Evolutionary conservation across 2,797 vertebrate species (phyloP).

Genomic region (Philypnodon macrostomus): DNA sequence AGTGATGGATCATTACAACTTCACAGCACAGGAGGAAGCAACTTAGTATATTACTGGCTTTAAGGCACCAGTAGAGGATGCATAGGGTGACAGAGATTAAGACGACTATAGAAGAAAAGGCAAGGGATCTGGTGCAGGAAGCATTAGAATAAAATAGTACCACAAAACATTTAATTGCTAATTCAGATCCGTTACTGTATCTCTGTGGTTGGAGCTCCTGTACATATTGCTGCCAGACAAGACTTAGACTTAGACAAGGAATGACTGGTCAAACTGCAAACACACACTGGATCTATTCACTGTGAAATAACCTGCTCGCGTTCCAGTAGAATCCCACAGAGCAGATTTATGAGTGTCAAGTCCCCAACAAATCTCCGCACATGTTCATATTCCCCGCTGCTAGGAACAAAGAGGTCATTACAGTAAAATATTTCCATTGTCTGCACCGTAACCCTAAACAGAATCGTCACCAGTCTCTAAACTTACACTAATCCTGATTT

Average conservation of each 20-base stretch:
- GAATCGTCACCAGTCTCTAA: slow-evolving; percentile 20
- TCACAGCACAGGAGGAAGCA: slow-evolving; percentile 47
- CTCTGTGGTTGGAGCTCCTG: slow-evolving; percentile 74
- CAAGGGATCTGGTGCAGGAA: slow-evolving; percentile 59
- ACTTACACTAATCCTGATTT: slow-evolving; percentile 25
- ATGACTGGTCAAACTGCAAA: slow-evolving; percentile 50
- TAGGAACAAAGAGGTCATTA: slow-evolving; percentile 28
- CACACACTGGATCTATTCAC: slow-evolving; percentile 49
- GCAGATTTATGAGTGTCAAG: slow-evolving; percentile 50
- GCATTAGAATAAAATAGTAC: slow-evolving; percentile 56
- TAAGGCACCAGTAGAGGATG: slow-evolving; percentile 51
- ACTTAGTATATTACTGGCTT: slow-evolving; percentile 51
- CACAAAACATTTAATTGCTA: slow-evolving; percentile 74
- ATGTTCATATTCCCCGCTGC: slow-evolving; percentile 28
- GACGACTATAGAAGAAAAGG: slow-evolving; percentile 39
- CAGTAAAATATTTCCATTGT: slow-evolving; percentile 21
- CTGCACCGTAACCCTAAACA: slow-evolving; percentile 15
- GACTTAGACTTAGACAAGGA: no score
- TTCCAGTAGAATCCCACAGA: slow-evolving; percentile 70
- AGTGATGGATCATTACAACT: slow-evolving; percentile 67
- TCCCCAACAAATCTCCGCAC: slow-evolving; percentile 32
- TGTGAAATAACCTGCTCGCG: slow-evolving; percentile 51
- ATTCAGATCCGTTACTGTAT: slow-evolving; percentile 77
- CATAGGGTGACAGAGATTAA: slow-evolving; percentile 38
- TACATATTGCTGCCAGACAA: slow-evolving; percentile 63